These are phyloP conservation scores for Zosterops hypoxanthus DNA, from an alignment of 2,113 vertebrate genomes.

Conservation along the genomic window DNA sequence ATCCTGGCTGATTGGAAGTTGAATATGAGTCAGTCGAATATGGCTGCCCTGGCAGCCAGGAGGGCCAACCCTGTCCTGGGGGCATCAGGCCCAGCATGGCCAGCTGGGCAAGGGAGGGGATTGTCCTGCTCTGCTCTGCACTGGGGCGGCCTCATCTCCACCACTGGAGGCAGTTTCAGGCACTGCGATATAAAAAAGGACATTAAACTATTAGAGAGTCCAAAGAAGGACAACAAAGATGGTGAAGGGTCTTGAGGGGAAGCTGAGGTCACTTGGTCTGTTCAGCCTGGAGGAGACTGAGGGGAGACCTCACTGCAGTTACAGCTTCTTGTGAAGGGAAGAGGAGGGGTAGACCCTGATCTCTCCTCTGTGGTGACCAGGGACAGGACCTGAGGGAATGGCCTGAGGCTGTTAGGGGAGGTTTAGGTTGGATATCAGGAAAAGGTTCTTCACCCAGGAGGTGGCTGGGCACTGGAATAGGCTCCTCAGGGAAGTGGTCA, in stretches of 20 bases:
- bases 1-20: neutral
- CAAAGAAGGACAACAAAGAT: neutral
- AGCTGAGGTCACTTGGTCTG: neutral
- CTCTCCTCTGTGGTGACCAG: neutral
- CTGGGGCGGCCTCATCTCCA: rapidly evolving
- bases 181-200: neutral
- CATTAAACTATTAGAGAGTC: rapidly evolving
- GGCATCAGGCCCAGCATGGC: rapidly evolving
- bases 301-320: neutral
- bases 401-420: neutral
- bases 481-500: neutral
- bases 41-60: neutral
- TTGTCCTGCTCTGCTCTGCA: neutral
- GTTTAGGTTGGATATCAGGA: neutral
- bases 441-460: neutral
- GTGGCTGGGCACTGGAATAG: rapidly evolving
- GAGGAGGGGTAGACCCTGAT: neutral
- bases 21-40: neutral
- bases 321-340: neutral
- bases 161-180: neutral
- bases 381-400: neutral
- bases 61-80: rapidly evolving
- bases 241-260: neutral
- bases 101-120: rapidly evolving
- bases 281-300: neutral